Percentiles rank a stretch among this genome's conserved stretches.
Evolutionary conservation across 2,113 vertebrate species (phyloP).

Genomic region (Tautogolabrus adspersus): DNA sequence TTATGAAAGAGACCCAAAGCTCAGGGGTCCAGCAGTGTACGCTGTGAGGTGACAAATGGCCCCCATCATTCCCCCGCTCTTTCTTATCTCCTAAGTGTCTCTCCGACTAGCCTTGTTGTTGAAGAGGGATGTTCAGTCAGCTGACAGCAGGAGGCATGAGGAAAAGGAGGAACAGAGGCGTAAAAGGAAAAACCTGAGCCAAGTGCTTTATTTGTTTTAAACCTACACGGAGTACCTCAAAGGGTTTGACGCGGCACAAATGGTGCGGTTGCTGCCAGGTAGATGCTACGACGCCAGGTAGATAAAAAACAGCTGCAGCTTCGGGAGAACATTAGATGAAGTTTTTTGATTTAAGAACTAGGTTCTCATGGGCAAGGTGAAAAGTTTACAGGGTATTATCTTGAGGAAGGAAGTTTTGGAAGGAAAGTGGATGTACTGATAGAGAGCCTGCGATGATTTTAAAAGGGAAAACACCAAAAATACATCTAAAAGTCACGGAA

Average conservation of each 20-base stretch:
- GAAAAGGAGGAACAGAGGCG: neutral
- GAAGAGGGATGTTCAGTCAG: conserved; percentile 42
- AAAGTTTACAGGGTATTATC: neutral
- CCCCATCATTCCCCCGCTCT: conserved; percentile 27
- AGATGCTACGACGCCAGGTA: conserved; percentile 9
- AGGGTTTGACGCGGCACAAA: conserved; percentile 13
- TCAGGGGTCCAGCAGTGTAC: conserved; percentile 15
- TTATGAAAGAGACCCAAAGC: neutral
- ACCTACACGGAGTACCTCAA: conserved; percentile 8
- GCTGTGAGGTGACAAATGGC: conserved; percentile 49
- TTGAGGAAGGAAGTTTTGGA: neutral
- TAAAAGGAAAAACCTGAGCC: conserved; percentile 6
- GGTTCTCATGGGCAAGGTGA: neutral
- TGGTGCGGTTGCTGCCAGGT: conserved; percentile 22
- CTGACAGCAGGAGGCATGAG: conserved; percentile 28
- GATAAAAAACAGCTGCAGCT: conserved; percentile 19
- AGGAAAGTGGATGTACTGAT: too few relatives aligned
- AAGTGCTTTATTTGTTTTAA: conserved; percentile 50
- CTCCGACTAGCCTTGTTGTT: conserved; percentile 45
- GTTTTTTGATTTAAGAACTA: conserved; percentile 10
- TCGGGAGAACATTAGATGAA: conserved; percentile 3
- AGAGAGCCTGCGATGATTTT: too few relatives aligned
- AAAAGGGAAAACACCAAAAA: too few relatives aligned
- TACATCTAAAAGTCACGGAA: too few relatives aligned
- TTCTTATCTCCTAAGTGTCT: conserved; percentile 53